Conservation (phyloP, 2,113 vertebrate species). For the Lipotes vexillifer region DNA sequence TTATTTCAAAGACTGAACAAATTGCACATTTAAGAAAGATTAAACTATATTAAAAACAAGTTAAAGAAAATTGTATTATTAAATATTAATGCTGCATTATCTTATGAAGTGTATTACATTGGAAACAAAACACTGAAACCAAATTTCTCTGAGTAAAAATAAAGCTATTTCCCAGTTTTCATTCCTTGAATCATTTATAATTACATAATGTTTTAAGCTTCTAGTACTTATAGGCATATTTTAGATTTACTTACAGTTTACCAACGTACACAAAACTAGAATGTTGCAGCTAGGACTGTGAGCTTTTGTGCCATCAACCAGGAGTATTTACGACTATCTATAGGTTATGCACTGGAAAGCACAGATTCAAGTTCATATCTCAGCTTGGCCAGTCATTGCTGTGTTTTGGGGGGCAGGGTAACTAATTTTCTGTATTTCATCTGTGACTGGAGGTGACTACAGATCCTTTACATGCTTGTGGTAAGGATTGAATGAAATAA, state of each 20-base stretch:
- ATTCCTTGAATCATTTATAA: neutral
- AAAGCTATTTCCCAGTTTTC: neutral
- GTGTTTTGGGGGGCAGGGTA: neutral
- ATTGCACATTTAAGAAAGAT: constrained; percentile 13
- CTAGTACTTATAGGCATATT: neutral
- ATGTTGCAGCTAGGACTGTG: neutral
- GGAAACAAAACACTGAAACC: neutral
- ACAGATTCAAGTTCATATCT: neutral
- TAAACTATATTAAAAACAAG: constrained; percentile 30
- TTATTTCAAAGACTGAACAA: constrained; percentile 24
- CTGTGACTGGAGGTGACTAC: neutral
- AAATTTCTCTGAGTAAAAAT: neutral
- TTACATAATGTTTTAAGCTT: neutral
- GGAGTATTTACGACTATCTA: neutral
- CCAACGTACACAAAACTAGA: neutral
- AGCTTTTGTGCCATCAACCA: neutral
- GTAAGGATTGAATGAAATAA: neutral
- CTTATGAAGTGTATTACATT: neutral
- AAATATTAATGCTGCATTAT: constrained; percentile 23
- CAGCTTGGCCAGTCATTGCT: neutral
- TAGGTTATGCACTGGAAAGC: neutral
- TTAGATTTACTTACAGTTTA: neutral
- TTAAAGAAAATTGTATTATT: neutral
- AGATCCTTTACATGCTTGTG: neutral
- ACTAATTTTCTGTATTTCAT: neutral